These are phyloP conservation scores for Halcyon malimbica DNA, from an alignment of 2,113 vertebrate species.

Conservation along the genomic window DNA sequence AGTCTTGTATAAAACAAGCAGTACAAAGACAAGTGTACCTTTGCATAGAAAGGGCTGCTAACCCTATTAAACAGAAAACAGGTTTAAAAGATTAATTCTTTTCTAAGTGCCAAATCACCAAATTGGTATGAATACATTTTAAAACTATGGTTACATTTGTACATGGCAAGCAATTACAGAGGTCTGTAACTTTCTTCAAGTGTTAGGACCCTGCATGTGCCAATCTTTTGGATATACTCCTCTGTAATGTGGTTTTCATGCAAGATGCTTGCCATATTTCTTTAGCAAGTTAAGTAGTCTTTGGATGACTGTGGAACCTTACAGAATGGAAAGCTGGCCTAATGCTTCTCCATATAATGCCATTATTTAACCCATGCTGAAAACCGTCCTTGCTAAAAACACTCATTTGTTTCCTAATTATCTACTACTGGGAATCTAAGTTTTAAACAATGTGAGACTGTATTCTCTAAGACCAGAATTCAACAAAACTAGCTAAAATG, in stretches of 20 bases:
- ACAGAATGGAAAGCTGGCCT: not conserved
- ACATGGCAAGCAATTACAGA: not conserved
- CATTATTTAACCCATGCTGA: not conserved
- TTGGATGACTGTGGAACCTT: not conserved
- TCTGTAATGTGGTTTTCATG: not conserved
- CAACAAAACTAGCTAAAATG: conserved; percentile 30
- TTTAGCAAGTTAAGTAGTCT: not conserved
- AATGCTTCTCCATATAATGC: not conserved
- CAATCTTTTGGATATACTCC: not conserved
- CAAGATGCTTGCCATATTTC: not conserved
- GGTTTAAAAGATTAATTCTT: not conserved
- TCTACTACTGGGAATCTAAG: not conserved
- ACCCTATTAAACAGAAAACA: not conserved
- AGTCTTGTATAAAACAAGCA: not conserved
- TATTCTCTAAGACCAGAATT: conserved; percentile 29
- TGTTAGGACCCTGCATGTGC: not conserved
- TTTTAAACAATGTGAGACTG: not conserved
- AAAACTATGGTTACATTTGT: not conserved
- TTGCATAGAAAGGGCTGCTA: conserved; percentile 28
- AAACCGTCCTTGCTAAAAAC: not conserved
- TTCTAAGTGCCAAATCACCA: conserved; percentile 35
- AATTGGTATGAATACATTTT: not conserved
- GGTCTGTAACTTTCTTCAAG: not conserved
- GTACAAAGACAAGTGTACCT: not conserved
- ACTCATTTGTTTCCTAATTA: not conserved